phyloP scores from a whole-genome alignment of 2,797 vertebrate species.

The Poecile montanus region DNA sequence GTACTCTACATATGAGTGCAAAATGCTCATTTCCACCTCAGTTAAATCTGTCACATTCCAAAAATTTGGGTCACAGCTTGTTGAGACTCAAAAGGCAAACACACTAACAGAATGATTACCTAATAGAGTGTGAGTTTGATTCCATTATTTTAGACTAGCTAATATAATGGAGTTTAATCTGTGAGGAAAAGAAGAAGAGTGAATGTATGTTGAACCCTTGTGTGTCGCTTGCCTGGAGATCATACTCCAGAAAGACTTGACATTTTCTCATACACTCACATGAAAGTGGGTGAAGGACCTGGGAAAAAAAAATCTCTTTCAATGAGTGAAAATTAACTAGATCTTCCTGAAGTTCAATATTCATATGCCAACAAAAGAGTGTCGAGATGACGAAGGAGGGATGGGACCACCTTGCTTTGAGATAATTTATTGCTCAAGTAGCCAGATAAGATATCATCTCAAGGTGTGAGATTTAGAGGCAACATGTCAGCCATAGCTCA shows the following conservation, averaged over 20 bases:
- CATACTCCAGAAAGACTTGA: not conserved
- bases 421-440: too few relatives aligned
- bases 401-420: too few relatives aligned
- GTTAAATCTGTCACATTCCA: not conserved
- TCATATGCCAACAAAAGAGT: not conserved
- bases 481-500: too few relatives aligned
- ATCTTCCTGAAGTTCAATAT: not conserved
- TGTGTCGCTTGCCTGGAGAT: not conserved
- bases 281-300: not conserved
- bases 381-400: too few relatives aligned
- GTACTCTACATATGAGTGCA: not conserved
- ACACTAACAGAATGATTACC: not conserved
- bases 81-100: not conserved
- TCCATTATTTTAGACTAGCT: not conserved
- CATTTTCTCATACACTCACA: not conserved
- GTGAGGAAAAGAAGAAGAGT: not conserved
- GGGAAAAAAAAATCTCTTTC: not conserved
- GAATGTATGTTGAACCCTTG: not conserved
- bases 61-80: not conserved
- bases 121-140: not conserved
- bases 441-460: too few relatives aligned
- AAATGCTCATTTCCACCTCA: not conserved
- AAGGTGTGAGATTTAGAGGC: too few relatives aligned
- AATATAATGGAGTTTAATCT: not conserved
- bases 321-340: not conserved